phyloP scores from a whole-genome alignment of 2,113 vertebrate genomes.

The Phoxinus phoxinus region DNA sequence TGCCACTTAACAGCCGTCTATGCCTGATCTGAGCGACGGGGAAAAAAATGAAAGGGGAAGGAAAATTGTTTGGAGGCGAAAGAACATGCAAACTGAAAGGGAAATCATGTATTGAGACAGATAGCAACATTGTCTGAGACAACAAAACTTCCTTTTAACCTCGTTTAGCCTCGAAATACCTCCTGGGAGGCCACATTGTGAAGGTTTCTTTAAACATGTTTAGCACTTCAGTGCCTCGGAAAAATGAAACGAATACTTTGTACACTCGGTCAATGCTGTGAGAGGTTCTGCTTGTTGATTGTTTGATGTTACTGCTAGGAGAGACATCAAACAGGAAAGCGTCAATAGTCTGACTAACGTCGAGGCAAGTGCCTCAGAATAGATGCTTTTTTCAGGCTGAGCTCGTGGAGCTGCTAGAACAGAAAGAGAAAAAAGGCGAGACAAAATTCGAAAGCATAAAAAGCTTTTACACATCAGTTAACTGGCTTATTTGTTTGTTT shows the following conservation, averaged over 20 bases:
- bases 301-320: conserved; percentile 54
- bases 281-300: conserved; percentile 44
- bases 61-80: conserved; percentile 69
- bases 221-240: conserved; percentile 47
- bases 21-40: conserved; percentile 39
- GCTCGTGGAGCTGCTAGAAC: neutral
- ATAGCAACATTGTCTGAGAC: conserved; percentile 76
- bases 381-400: conserved; percentile 36
- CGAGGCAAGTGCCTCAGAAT: conserved; percentile 38
- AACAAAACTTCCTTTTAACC: conserved; percentile 72
- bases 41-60: conserved; percentile 49
- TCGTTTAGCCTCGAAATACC: conserved; percentile 80
- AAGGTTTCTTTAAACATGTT: conserved; percentile 67
- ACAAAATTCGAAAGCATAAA: conserved; percentile 17
- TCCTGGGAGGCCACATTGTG: conserved; percentile 70
- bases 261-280: conserved; percentile 30
- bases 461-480: conserved; percentile 27
- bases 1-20: conserved; percentile 82
- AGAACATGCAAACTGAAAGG: conserved; percentile 86
- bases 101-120: conserved; percentile 78
- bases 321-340: conserved; percentile 52
- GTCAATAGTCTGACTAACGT: conserved; percentile 46
- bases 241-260: conserved; percentile 50
- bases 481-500: neutral
- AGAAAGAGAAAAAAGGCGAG: neutral